These are phyloP conservation scores for Gallinago media DNA, from an alignment of 2,113 vertebrate genomes.

Conservation along the genomic window DNA sequence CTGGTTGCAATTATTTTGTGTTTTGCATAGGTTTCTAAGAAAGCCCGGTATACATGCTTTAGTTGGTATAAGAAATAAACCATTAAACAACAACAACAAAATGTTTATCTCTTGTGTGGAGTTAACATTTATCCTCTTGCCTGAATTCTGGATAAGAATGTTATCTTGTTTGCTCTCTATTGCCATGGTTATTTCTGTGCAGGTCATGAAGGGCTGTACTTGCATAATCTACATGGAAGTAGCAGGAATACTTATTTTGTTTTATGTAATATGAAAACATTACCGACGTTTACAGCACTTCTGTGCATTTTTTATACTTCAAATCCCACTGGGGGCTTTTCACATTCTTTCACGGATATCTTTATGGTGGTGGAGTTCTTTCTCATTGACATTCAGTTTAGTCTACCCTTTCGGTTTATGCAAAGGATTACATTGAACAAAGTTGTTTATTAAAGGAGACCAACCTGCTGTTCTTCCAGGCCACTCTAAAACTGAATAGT, in stretches of 20 bases:
- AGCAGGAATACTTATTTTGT: constrained; percentile 4
- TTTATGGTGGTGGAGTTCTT: not conserved
- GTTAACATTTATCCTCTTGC: constrained; percentile 25
- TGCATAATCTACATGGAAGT: constrained; percentile 35
- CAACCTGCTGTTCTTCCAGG: not conserved
- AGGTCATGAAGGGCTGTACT: constrained; percentile 22
- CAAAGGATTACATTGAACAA: not conserved
- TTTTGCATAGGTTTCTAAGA: constrained; percentile 31
- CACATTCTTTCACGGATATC: not conserved
- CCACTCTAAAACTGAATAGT: not conserved
- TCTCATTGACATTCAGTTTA: not conserved
- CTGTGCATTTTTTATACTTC: not conserved
- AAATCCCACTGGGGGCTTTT: not conserved
- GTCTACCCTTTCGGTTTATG: not conserved
- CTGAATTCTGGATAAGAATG: constrained; percentile 10
- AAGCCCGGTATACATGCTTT: not conserved
- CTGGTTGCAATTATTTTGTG: not conserved
- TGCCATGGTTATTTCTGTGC: constrained; percentile 12
- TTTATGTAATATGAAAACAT: constrained; percentile 20
- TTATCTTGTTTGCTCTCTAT: constrained; percentile 7
- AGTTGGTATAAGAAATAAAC: not conserved
- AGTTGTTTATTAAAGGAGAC: constrained; percentile 18
- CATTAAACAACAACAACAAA: not conserved
- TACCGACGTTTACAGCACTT: not conserved
- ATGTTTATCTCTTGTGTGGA: not conserved